Evolutionary conservation across 2,888 invertebrate species (phyloP).

Genomic region (Eledone cirrhosa): DNA sequence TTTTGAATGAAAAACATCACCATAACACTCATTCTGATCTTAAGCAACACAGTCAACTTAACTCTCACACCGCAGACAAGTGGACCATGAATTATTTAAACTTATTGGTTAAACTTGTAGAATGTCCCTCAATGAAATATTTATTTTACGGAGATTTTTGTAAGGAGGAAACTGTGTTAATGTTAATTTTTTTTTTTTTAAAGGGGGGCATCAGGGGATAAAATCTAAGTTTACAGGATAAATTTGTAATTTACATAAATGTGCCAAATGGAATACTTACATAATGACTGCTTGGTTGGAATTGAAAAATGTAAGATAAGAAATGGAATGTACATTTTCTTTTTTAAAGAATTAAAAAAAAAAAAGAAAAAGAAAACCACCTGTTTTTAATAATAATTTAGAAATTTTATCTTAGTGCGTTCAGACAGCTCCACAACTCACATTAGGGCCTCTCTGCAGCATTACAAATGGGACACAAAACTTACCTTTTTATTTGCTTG

Average conservation of each 20-base stretch:
- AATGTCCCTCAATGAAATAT: not conserved
- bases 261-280: conserved; percentile 23
- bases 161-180: too few species aligned
- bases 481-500: conserved; percentile 20
- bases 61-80: conserved; percentile 26
- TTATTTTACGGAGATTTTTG: conserved; percentile 5
- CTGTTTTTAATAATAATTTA: too few species aligned
- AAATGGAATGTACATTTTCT: conserved; percentile 27
- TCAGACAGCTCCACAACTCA: conserved; percentile 31
- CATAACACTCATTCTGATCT: conserved; percentile 25
- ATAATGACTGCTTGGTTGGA: conserved; percentile 18
- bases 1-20: conserved; percentile 1
- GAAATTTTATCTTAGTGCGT: conserved; percentile 23
- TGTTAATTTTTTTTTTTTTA: not conserved
- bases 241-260: conserved; percentile 17
- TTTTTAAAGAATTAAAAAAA: not conserved
- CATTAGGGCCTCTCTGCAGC: conserved; percentile 30
- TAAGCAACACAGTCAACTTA: conserved; percentile 17
- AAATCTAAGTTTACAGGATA: conserved; percentile 7
- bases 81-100: conserved; percentile 28
- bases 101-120: conserved; percentile 16
- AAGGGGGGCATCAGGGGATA: not conserved
- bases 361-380: too few species aligned
- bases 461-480: conserved; percentile 30
- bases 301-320: not conserved